These are phyloP conservation scores for Drosophila pachea DNA, from an alignment of 1,140 invertebrate genomes.

Conservation along the genomic window DNA sequence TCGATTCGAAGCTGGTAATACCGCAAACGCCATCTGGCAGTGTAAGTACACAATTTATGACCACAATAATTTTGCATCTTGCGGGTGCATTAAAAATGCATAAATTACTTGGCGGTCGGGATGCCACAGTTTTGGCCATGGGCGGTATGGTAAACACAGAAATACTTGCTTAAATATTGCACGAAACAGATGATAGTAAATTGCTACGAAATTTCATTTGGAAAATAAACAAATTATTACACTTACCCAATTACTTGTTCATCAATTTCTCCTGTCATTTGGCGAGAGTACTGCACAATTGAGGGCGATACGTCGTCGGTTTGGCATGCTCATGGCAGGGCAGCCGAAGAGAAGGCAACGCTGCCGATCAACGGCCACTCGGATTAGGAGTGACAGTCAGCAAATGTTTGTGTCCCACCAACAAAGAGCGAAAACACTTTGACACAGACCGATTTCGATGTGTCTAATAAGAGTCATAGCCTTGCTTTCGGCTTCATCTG, in stretches of 20 bases:
- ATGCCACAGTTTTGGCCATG: slow-evolving; percentile 28
- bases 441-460: background rate
- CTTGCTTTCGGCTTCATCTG: background rate
- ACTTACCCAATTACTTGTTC: background rate
- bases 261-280: slow-evolving; percentile 6
- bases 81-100: slow-evolving; percentile 51
- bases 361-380: background rate
- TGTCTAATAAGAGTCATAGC: background rate
- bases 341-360: background rate
- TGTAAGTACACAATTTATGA: slow-evolving; percentile 9
- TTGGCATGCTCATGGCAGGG: background rate
- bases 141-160: slow-evolving; percentile 40
- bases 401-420: slow-evolving; percentile 21
- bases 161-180: slow-evolving; percentile 28
- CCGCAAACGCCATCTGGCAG: background rate
- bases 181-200: slow-evolving; percentile 10
- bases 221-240: background rate
- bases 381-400: slow-evolving; percentile 13
- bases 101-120: slow-evolving; percentile 42
- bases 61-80: slow-evolving; percentile 14
- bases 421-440: background rate
- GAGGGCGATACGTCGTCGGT: background rate
- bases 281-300: background rate
- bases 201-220: slow-evolving; percentile 8
- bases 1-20: background rate